Evolutionary conservation across 1,140 invertebrate genomes (phyloP), one percentile per base, ranked within the genome.

Genomic region (Hormaphis cornu): DNA sequence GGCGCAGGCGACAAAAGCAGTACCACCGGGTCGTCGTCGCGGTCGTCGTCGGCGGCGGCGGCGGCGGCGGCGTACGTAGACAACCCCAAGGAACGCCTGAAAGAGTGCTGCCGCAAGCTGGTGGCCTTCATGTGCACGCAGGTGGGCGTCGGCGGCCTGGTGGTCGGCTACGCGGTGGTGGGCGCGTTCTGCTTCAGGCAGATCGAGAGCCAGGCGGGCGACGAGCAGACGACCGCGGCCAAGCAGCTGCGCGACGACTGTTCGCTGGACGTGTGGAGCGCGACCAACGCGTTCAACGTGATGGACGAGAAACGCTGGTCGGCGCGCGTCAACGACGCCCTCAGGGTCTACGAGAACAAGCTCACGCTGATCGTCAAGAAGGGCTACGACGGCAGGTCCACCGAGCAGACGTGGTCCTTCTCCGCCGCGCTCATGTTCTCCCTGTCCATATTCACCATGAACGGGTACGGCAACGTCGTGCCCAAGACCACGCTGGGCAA

Each of bases 381-480:
- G 9, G 90, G 90, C 0, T 95, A 93, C 77, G 85, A 88, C 77
- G 89, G 87, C 5, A 78, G 87, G 35, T 84, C 85, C 26, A 81
- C 83, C 3, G 79, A 83, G 30, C 85, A 90, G 58, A 83, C 87
- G 48, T 93, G 90, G 90, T 87, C 87, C 0, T 92, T 91, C 72
- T 88, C 91, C 0, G 88, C 89, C 0, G 88, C 90, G 0, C 77
- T 93, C 3, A 93, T 93, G 89, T 94, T 88, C 75, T 91, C 87
- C 28, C 77, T 93, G 0, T 91, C 89, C 18, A 86, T 93, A 1
- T 92, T 93, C 75, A 93, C 91, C 4, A 93, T 93, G 90, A 92
- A 93, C 72, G 95, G 95, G 1, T 97, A 97, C 78, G 95, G 95
- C 0, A 95, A 96, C 79, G 86, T 96, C 75, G 88, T 95, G 6